Evolutionary conservation across 1,140 invertebrate species (phyloP), one percentile per base, ranked within the genome.

Genomic region (Mylabris phalerata): DNA sequence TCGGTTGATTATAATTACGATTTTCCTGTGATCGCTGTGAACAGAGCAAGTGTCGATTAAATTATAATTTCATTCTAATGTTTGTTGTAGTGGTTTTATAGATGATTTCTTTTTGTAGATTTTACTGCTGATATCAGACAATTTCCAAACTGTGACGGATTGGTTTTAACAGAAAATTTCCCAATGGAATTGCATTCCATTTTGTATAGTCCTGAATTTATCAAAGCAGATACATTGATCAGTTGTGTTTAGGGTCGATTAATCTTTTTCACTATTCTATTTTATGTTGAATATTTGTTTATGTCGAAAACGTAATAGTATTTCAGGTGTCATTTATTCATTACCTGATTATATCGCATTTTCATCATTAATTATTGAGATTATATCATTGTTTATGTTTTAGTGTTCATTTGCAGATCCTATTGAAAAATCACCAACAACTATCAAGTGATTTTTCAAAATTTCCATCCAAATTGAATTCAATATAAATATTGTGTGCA

Each of bases 91-190:
- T 51, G 48, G 61, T 57, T 51, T 41, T 57, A 60, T 62, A 52
- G 60, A 62, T 60, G 60, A 62, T 60, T 57, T 62, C 54, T 32
- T 32, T 32, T 32, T 1, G 7, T 3, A 2, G 32, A 32, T 32
- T 32, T 62, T 60, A 62, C 46, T 58, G 62, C 58, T 51, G 56
- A 61, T 65, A 65, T 60, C 64, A 63, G 63, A 66, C 64, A 66
- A 66, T 66, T 66, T 61, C 59, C 42, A 63, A 41, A 32, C 32
- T 57, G 61, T 63, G 61, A 66, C 61, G 58, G 55, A 66, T 62
- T 64, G 46, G 59, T 66, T 62, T 57, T 60, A 48, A 59, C 64
- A 52, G 60, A 55, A 61, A 62, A 66, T 66, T 64, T 66, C 65
- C 65, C 64, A 50, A 42, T 55, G 64, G 61, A 62, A 66, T 64